These are phyloP conservation scores for Nothoprocta perdicaria DNA, from an alignment of 2,113 vertebrate species.

Conservation along the genomic window DNA sequence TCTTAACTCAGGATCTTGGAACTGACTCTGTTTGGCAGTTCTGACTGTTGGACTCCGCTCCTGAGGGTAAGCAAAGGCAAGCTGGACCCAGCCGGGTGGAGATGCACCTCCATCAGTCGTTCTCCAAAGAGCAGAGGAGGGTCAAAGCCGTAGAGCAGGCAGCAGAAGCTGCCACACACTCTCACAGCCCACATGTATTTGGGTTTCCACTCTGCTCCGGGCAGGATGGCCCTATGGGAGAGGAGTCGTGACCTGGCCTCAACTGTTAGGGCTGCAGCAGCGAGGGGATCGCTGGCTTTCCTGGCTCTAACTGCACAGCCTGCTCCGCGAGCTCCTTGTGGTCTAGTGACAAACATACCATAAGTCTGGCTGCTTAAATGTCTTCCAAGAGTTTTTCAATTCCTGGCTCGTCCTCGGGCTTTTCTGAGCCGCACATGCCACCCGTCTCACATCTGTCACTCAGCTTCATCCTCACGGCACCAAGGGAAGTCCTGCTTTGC, in stretches of 20 bases:
- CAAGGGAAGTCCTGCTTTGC: background rate
- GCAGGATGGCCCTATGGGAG: background rate
- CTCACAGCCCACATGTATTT: too few species aligned
- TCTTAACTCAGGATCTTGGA: too few species aligned
- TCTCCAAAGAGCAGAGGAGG: background rate
- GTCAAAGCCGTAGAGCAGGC: background rate
- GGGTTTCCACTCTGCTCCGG: background rate
- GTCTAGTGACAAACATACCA: background rate
- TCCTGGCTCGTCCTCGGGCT: background rate
- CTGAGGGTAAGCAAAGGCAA: background rate
- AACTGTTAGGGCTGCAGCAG: background rate
- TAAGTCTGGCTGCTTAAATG: background rate
- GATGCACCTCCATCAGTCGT: background rate
- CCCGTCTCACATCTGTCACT: background rate
- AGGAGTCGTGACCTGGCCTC: background rate
- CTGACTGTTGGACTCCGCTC: constrained; percentile 16
- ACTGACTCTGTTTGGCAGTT: background rate
- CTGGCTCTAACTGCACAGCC: rapidly evolving
- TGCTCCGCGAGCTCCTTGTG: background rate
- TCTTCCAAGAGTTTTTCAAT: constrained; percentile 20
- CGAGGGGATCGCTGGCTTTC: background rate
- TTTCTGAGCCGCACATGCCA: background rate
- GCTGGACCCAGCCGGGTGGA: background rate
- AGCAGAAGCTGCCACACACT: background rate
- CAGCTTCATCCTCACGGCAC: background rate